These are phyloP conservation scores for Metacarcinus magister DNA, from an alignment of 2,888 invertebrate species.

Conservation along the genomic window DNA sequence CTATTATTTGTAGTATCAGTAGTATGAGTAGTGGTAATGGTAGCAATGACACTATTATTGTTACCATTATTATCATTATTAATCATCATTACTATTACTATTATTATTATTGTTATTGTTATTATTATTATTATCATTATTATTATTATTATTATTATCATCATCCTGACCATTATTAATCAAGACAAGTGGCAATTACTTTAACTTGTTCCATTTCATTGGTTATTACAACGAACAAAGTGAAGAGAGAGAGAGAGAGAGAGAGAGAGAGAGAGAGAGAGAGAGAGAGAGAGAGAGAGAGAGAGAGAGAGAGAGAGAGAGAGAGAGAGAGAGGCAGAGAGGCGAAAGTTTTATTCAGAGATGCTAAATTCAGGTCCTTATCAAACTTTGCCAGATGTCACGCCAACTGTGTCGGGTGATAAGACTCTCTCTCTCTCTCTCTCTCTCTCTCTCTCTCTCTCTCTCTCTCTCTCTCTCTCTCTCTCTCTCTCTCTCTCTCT, in stretches of 20 bases:
- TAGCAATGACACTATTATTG: neutral
- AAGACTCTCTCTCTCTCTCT: conserved; percentile 10
- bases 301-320: conserved; percentile 39
- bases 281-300: conserved; percentile 33
- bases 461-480: conserved; percentile 39
- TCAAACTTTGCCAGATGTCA: conserved; percentile 31
- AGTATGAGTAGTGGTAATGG: neutral
- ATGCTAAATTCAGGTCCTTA: neutral
- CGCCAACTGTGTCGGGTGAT: conserved; percentile 18
- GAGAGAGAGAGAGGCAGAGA: neutral
- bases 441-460: conserved; percentile 39
- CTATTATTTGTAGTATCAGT: neutral
- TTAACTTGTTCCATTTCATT: too few relatives aligned
- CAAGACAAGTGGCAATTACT: too few relatives aligned
- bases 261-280: neutral
- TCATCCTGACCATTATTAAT: too few relatives aligned
- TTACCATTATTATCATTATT: neutral
- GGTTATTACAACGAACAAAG: too few relatives aligned
- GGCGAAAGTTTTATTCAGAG: neutral
- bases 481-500: conserved; percentile 38
- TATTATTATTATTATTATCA: too few relatives aligned
- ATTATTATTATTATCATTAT: too few relatives aligned
- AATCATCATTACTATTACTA: too few relatives aligned
- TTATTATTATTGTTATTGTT: too few relatives aligned
- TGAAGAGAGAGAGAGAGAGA: too few relatives aligned